phyloP scores from a whole-genome alignment of 2,113 vertebrate species.

The Chlorodrepanis virens region DNA sequence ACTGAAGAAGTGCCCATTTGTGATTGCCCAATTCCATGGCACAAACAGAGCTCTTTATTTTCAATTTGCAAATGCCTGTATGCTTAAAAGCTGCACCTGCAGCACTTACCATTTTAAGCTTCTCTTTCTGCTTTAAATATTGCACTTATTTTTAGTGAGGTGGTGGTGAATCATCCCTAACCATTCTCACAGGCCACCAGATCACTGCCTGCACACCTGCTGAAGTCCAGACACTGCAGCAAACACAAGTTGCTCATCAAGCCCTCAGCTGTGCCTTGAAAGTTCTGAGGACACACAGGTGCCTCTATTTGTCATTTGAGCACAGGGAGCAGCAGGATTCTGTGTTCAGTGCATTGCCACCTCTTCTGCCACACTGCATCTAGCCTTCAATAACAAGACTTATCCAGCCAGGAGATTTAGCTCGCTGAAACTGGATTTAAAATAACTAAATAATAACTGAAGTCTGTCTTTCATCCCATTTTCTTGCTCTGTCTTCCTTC shows the following conservation, averaged over 20 bases:
- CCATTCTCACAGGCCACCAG: background rate
- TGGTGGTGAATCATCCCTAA: background rate
- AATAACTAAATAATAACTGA: background rate
- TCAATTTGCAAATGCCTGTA: background rate
- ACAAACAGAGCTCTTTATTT: background rate
- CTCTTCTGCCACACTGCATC: background rate
- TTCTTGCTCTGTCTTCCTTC: background rate
- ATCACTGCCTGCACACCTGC: background rate
- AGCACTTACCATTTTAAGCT: constrained; percentile 23
- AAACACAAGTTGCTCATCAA: background rate
- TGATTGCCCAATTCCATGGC: background rate
- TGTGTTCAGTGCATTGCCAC: background rate
- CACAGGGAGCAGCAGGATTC: background rate
- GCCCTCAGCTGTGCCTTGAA: background rate
- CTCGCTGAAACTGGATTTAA: background rate
- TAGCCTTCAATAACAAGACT: background rate
- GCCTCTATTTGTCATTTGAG: background rate
- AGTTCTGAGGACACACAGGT: background rate
- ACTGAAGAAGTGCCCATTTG: background rate
- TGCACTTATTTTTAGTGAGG: constrained; percentile 36
- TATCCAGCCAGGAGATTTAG: background rate
- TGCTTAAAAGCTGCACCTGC: constrained; percentile 1
- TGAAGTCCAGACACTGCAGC: background rate
- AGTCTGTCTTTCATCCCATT: background rate
- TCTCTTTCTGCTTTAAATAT: background rate